These are phyloP conservation scores for Thecocarcelia acutangulata DNA, from an alignment of 2,888 invertebrate species.

Conservation along the genomic window DNA sequence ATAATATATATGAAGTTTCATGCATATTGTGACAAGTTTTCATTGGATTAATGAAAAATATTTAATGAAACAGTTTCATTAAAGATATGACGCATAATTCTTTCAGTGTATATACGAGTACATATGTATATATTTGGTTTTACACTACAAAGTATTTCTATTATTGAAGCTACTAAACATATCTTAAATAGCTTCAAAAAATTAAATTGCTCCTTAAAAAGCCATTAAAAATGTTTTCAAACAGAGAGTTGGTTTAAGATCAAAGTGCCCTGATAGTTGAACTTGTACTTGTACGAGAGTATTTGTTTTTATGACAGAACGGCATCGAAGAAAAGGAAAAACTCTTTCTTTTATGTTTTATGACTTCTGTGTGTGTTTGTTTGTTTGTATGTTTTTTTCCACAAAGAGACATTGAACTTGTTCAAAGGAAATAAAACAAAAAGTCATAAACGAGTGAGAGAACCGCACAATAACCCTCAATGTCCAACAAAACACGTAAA, in stretches of 20 bases:
- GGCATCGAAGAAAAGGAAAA: constrained; percentile 2
- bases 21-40: too few species aligned
- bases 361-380: neutral
- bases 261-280: neutral
- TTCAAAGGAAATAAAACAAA: constrained; percentile 28
- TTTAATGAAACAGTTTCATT: too few species aligned
- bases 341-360: constrained; percentile 8
- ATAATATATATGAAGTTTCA: too few species aligned
- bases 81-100: too few species aligned
- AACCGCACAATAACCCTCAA: neutral
- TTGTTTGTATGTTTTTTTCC: neutral
- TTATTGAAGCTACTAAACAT: too few species aligned
- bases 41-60: too few species aligned
- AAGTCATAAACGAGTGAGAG: constrained; percentile 19
- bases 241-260: neutral
- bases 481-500: neutral
- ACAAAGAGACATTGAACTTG: constrained; percentile 14
- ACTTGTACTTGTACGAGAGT: neutral
- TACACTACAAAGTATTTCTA: too few species aligned
- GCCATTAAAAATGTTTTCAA: constrained; percentile 7
- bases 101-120: too few species aligned
- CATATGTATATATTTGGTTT: too few species aligned
- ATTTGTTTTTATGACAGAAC: neutral
- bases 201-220: too few species aligned
- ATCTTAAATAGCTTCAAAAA: too few species aligned